A percentile compares a stretch with the other conserved stretches of the same genome.
These are phyloP conservation scores for Ctenomys sociabilis DNA, from an alignment of 2,113 vertebrate genomes.

Conservation along the genomic window DNA sequence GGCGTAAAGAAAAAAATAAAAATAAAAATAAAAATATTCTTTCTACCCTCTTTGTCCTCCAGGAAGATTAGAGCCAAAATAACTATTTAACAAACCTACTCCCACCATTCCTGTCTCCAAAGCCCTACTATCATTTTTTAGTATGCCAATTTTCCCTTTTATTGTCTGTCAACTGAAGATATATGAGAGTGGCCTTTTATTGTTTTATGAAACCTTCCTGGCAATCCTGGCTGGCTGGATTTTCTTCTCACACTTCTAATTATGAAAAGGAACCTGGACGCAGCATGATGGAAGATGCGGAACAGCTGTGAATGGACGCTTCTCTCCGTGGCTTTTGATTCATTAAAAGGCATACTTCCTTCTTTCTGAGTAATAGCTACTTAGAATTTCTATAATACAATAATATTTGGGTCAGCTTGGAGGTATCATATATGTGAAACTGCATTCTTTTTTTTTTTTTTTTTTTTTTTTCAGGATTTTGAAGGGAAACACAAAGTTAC, in stretches of 20 bases:
- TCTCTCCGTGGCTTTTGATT: slow-evolving; percentile 29
- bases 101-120: slow-evolving; percentile 61
- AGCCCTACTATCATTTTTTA: slow-evolving; percentile 82
- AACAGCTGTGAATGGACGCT: slow-evolving; percentile 31
- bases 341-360: slow-evolving; percentile 34
- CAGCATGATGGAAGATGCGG: not conserved
- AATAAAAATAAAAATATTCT: not conserved
- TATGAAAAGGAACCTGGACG: slow-evolving; percentile 65
- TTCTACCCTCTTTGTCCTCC: slow-evolving; percentile 73
- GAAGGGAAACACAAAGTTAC: slow-evolving; percentile 33
- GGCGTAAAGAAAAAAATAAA: not conserved
- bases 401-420: not conserved
- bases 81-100: slow-evolving; percentile 79
- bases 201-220: slow-evolving; percentile 72
- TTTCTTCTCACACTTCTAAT: slow-evolving; percentile 75
- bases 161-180: slow-evolving; percentile 80
- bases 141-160: slow-evolving; percentile 85
- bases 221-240: slow-evolving; percentile 47
- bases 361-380: not conserved
- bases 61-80: slow-evolving; percentile 75
- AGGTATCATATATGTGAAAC: not conserved
- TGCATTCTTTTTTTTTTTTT: slow-evolving; percentile 38
- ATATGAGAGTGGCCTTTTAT: slow-evolving; percentile 75
- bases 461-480: slow-evolving; percentile 13
- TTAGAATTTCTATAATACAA: not conserved